Evolutionary conservation across 2,888 invertebrate species (phyloP).

Genomic region (Lithophane ornitopus): DNA sequence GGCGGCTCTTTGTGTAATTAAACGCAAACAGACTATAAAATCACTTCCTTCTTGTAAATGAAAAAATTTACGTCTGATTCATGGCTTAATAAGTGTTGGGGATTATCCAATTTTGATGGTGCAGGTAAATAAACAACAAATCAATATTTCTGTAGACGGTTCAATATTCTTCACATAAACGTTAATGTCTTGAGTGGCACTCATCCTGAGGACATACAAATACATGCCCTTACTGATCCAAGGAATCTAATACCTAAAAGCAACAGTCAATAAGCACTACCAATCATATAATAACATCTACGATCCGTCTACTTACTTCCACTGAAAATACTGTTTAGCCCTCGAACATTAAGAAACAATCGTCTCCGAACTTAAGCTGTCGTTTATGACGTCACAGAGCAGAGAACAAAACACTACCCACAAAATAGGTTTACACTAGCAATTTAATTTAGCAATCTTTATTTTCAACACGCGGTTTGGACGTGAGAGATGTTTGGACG

Average conservation of each 20-base stretch:
- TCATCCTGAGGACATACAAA: conserved; percentile 38
- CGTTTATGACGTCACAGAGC: conserved; percentile 68
- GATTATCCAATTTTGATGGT: conserved; percentile 14
- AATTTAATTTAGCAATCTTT: conserved; percentile 84
- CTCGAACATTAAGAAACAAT: conserved; percentile 45
- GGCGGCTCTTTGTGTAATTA: conserved; percentile 49
- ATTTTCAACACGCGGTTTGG: conserved; percentile 80
- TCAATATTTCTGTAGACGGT: conserved; percentile 57
- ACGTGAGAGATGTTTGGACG: conserved; percentile 54
- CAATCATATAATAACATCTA: conserved; percentile 66
- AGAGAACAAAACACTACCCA: conserved; percentile 70
- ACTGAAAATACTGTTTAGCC: conserved; percentile 66
- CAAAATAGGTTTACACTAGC: conserved; percentile 65
- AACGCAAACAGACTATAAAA: conserved; percentile 8
- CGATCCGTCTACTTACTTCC: conserved; percentile 62
- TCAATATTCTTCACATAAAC: conserved; percentile 35
- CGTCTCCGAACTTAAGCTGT: conserved; percentile 46
- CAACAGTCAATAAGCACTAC: conserved; percentile 64
- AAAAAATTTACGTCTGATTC: conserved; percentile 7
- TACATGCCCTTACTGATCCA: conserved; percentile 30
- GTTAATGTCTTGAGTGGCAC: conserved; percentile 26
- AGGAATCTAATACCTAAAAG: conserved; percentile 54
- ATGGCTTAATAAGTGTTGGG: not conserved
- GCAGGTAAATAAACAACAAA: conserved; percentile 65
- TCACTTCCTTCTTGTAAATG: not conserved